phyloP scores from a whole-genome alignment of 1,140 invertebrate genomes.

The Neuroterus valhalla region DNA sequence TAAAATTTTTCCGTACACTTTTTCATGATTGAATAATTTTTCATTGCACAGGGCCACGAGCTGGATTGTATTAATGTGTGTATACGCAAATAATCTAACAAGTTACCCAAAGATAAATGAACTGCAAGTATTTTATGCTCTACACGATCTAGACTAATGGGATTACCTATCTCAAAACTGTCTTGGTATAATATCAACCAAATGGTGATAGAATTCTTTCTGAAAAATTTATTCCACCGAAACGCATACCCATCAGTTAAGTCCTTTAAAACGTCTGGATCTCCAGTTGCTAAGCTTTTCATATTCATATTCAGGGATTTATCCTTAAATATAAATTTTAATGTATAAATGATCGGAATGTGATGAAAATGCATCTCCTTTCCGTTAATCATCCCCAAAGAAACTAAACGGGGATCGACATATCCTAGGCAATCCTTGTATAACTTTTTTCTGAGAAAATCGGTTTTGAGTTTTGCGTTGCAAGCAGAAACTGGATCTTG shows the following conservation, averaged over 20 bases:
- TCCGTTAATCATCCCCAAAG: not conserved
- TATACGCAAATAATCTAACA: slow-evolving; percentile 36
- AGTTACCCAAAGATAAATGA: slow-evolving; percentile 60
- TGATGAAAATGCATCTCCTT: slow-evolving; percentile 45
- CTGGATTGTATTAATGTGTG: slow-evolving; percentile 56
- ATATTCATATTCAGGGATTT: slow-evolving; percentile 39
- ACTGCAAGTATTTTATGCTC: slow-evolving; percentile 63
- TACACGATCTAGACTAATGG: slow-evolving; percentile 55
- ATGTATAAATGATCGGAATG: slow-evolving; percentile 40
- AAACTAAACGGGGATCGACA: not conserved
- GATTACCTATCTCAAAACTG: slow-evolving; percentile 64
- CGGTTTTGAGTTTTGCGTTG: not conserved
- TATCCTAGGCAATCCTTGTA: not conserved
- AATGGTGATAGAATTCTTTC: slow-evolving; percentile 48
- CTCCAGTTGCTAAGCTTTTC: slow-evolving; percentile 30
- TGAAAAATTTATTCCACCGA: slow-evolving; percentile 56
- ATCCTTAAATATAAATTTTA: slow-evolving; percentile 49
- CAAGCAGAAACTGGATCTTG: not conserved
- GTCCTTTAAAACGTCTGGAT: slow-evolving; percentile 49
- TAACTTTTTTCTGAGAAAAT: not conserved
- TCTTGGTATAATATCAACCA: slow-evolving; percentile 64
- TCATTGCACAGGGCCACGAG: slow-evolving; percentile 56
- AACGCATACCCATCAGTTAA: slow-evolving; percentile 54
- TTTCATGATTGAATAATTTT: slow-evolving; percentile 51
- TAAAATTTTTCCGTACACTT: slow-evolving; percentile 21